Evolutionary conservation across 2,113 vertebrate species (phyloP), one percentile per base, ranked within the genome.

Genomic region (Strigops habroptila): DNA sequence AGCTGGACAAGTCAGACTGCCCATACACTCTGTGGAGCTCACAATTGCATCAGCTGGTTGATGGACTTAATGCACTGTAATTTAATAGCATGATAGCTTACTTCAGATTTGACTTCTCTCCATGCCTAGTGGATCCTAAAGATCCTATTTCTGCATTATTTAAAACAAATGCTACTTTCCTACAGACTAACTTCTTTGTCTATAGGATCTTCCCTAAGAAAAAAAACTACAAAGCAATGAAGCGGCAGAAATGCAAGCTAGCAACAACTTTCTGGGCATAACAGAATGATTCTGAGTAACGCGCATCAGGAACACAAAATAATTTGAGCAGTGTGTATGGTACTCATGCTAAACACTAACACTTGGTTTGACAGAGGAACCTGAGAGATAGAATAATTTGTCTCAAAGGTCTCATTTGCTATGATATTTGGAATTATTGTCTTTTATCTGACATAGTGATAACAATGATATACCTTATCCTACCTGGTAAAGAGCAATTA

Each of bases 401-500:
- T 74, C 82, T 93, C 64, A 52, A 35, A 79, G 31, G 52, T 41
- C 44, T 84, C 49, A 77, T 91, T 96, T 95, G 12, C 53, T 59
- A 13, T 51, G 19, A 53, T 85, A 95, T 81, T 92, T 94, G 73
- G 39, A 93, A 92, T 86, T 92, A 89, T 13, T 92, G 24, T 48
- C 41, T 85, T 76, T 91, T 52, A 76, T 60, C 35, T 82, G 39
- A 60, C 37, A 73, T 65, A 53, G 71, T 82, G 53, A 60, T 67
- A 84, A 70, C 22, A 68, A 39, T 62, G 55, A 46, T 16, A 6
- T 57, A 71, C 31, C 6, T 82, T 60, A 52, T 59, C 37, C 31
- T 88, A 92, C 22, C 17, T 30, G 22, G 24, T 74, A 83, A 88
- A 91, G 8, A 78, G 31, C n/a, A 84, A 52, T 39, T 65, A 81